These are phyloP conservation scores for Eupristina koningsbergeri DNA, from an alignment of 1,140 invertebrate species.

Conservation along the genomic window DNA sequence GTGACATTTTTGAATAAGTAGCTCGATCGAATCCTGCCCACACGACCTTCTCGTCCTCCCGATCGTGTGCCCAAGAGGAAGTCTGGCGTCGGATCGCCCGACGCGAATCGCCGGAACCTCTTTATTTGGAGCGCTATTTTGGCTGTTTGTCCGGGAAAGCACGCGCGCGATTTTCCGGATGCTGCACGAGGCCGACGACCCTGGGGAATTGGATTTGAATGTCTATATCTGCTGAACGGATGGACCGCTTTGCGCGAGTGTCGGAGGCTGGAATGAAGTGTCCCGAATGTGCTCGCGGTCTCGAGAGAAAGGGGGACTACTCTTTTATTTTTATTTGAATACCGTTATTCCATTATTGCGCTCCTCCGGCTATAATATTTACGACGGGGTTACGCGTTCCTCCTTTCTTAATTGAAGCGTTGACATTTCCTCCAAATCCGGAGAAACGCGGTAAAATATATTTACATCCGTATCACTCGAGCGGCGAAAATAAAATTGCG, in stretches of 20 bases:
- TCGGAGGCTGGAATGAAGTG: neutral
- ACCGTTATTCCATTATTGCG: neutral
- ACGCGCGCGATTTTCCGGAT: neutral
- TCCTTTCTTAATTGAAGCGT: neutral
- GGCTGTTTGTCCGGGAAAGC: too few species aligned
- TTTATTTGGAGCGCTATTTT: neutral
- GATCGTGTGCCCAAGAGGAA: too few species aligned
- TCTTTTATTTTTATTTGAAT: conserved; percentile 22
- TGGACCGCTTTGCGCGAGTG: neutral
- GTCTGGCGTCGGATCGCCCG: neutral
- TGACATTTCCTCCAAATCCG: neutral
- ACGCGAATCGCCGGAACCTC: too few species aligned
- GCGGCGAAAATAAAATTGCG: neutral
- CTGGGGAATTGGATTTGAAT: conserved; percentile 27
- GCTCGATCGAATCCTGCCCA: neutral
- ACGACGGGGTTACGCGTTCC: neutral
- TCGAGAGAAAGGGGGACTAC: neutral
- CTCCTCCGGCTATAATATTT: neutral
- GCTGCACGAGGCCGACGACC: conserved; percentile 35
- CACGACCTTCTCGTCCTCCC: too few species aligned
- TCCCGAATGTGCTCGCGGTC: neutral
- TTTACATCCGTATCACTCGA: neutral
- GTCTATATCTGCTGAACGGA: neutral
- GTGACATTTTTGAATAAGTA: conserved; percentile 13
- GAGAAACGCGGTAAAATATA: neutral